Evolutionary conservation across 2,888 invertebrate species (phyloP).

Genomic region (Quadroppia sp.): DNA sequence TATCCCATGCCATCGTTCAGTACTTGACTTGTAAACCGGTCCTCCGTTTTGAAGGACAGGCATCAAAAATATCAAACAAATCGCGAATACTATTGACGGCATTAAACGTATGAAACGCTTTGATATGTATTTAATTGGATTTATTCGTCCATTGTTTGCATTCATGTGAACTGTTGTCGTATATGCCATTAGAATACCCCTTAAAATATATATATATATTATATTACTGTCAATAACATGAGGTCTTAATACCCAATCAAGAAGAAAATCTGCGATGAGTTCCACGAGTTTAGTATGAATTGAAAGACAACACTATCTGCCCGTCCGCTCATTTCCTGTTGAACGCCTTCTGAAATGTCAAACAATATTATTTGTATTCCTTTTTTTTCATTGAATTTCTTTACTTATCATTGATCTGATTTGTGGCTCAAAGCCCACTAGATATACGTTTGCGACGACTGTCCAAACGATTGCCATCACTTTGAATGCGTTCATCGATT

Average conservation of each 20-base stretch:
- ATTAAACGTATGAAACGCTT: slow-evolving; percentile 32
- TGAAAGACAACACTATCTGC: slow-evolving; percentile 24
- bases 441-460: slow-evolving; percentile 40
- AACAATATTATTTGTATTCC: not conserved
- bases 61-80: slow-evolving; percentile 17
- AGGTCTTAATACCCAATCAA: slow-evolving; percentile 24
- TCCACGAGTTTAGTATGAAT: slow-evolving; percentile 39
- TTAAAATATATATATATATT: not conserved
- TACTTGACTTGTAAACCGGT: slow-evolving; percentile 37
- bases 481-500: slow-evolving; percentile 36
- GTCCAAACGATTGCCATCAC: slow-evolving; percentile 40
- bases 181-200: slow-evolving; percentile 34
- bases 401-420: slow-evolving; percentile 34
- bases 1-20: not conserved
- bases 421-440: slow-evolving; percentile 39
- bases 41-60: slow-evolving; percentile 36
- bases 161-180: slow-evolving; percentile 23
- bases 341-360: not conserved
- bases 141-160: slow-evolving; percentile 15
- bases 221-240: not conserved
- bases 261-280: slow-evolving; percentile 40
- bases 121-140: slow-evolving; percentile 2
- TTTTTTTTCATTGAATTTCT: not conserved
- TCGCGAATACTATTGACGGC: slow-evolving; percentile 1
- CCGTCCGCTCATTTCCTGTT: not conserved